Conservation (phyloP, 2,888 invertebrate genomes). For the Tachina grossa region DNA sequence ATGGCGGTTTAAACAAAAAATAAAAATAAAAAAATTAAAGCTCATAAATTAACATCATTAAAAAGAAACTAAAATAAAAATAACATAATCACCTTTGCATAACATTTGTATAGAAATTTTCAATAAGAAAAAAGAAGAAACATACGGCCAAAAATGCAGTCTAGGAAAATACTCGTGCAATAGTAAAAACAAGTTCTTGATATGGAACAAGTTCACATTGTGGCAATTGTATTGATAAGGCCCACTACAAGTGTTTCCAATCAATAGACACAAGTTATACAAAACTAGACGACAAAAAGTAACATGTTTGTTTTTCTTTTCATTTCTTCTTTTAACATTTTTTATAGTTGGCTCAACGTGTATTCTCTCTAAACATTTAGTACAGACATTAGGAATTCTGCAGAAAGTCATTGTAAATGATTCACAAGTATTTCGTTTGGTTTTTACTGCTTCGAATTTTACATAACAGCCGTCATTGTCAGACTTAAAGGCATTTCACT, state of each 20-base stretch:
- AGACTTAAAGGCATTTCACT: constrained; percentile 64
- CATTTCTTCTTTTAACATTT: neutral
- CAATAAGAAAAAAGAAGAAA: constrained; percentile 4
- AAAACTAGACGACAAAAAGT: neutral
- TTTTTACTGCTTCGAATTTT: constrained; percentile 24
- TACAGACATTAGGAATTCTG: constrained; percentile 2
- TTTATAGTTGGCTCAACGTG: neutral
- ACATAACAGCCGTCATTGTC: constrained; percentile 45
- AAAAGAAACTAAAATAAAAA: constrained; percentile 30
- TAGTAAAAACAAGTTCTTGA: constrained; percentile 50
- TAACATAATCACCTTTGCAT: constrained; percentile 66
- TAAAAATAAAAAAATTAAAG: constrained; percentile 43
- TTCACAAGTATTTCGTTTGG: constrained; percentile 43
- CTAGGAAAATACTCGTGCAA: constrained; percentile 25
- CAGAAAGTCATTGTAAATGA: constrained; percentile 24
- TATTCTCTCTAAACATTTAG: neutral
- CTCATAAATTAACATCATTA: constrained; percentile 67
- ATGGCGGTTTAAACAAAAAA: constrained; percentile 66
- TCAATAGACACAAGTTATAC: constrained; percentile 10
- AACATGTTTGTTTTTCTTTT: neutral
- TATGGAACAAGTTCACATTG: constrained; percentile 39
- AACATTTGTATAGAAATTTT: constrained; percentile 49
- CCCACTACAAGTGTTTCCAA: constrained; percentile 39
- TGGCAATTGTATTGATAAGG: constrained; percentile 38
- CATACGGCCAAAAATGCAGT: constrained; percentile 20